phyloP scores from a whole-genome alignment of 2,113 vertebrate species.

The Planiliza haematocheilus region DNA sequence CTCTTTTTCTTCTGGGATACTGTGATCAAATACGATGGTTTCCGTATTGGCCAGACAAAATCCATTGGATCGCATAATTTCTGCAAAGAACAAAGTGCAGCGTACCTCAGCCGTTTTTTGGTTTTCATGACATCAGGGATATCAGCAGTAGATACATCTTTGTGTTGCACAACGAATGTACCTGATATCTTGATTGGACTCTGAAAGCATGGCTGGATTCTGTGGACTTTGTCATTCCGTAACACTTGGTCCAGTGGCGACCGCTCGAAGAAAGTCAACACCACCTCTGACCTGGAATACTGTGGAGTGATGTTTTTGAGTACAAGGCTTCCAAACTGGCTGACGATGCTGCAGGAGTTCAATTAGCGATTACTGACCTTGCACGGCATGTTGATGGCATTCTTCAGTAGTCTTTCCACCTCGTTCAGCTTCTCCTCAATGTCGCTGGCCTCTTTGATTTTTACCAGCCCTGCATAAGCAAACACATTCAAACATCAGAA shows the following conservation, averaged over 20 bases:
- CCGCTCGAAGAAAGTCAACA: conserved; percentile 97
- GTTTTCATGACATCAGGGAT: background rate
- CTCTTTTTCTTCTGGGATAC: conserved; percentile 89
- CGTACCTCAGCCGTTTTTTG: background rate
- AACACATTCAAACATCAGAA: background rate
- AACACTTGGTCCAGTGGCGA: conserved; percentile 96
- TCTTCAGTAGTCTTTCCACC: conserved; percentile 94
- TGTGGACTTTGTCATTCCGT: conserved; percentile 94
- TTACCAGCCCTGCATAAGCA: conserved; percentile 89
- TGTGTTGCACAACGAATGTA: conserved; percentile 48
- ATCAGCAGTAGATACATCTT: background rate
- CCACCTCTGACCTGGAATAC: conserved; percentile 97
- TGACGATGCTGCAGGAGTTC: no score
- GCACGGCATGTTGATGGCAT: conserved; percentile 92
- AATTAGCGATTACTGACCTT: conserved; percentile 83
- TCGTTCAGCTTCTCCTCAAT: conserved; percentile 95
- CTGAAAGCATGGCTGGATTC: conserved; percentile 95
- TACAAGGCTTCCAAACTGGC: background rate
- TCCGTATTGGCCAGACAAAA: conserved; percentile 98
- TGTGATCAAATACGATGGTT: conserved; percentile 95
- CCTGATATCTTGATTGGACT: conserved; percentile 96
- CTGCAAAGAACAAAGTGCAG: conserved; percentile 73
- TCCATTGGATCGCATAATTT: conserved; percentile 98
- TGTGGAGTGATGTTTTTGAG: conserved; percentile 61
- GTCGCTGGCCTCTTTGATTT: conserved; percentile 94